Base-by-base conservation (phyloP, 1,140 invertebrate genomes). In the Epicauta chinensis region DNA sequence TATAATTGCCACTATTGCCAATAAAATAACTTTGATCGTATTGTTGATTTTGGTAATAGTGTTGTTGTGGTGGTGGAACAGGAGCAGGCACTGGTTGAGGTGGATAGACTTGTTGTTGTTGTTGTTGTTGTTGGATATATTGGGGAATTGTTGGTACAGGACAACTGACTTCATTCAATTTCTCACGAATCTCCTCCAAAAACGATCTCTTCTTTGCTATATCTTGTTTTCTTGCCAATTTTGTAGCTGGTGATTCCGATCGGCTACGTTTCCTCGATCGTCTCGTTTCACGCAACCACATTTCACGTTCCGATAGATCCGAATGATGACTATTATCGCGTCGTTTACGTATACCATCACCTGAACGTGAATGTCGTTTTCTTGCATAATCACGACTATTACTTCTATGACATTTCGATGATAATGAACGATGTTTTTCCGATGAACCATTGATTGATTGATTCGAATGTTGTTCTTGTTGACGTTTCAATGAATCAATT, bases 131-230 rank as follows among this genome's bases (percentile, higher is more conserved):
- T 5, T n/a, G 31, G n/a, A 36, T 16, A 16, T 37, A 49, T 23
- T 39, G 7, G 29, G 11, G n/a, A 9, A 32, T 34, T 42, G 44
- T 9, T 13, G 52, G 16, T 29, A 14, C 35, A 39, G 17, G 13
- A 34, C 38, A 51, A 16, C 49, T 49, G 11, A 47, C 48, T 58
- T 62, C 63, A 40, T 64, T 61, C 11, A 68, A 45, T 55, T 68
- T 67, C 15, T 59, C 56, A 41, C 53, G 49, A 11, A 67, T 49
- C 56, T 67, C 66, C 40, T 68, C 61, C 30, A 68, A 39, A 48
- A 68, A 68, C 2, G 64, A 60, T 44, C 54, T 55, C 17, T 60
- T 61, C 45, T 60, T 58, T 38, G 3, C n/a, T 10, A 31, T 32
- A 6, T 53, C 39, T 13, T 31, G 40, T 16, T 44, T 45, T 56